Percentiles rank a stretch among this genome's conserved stretches.
Evolutionary conservation across 2,888 invertebrate species (phyloP).

Genomic region (Mythimna ferrago): DNA sequence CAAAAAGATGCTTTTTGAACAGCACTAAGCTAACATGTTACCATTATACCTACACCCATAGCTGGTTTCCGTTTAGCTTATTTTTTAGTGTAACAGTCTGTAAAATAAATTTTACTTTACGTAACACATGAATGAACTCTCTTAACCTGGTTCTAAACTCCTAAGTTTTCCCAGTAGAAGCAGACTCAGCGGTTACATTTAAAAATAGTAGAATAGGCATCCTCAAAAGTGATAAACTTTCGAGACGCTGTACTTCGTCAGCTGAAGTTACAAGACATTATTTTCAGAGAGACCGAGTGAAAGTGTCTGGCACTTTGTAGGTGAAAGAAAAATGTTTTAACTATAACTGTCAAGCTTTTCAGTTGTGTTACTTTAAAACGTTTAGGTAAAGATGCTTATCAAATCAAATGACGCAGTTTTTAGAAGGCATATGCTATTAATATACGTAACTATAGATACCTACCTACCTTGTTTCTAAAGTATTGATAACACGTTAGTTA

Average conservation of each 20-base stretch:
- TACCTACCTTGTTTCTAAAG: slow-evolving; percentile 30
- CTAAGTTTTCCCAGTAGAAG: slow-evolving; percentile 14
- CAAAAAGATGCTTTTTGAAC: not conserved
- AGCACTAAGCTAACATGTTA: not conserved
- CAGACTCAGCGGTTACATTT: slow-evolving; percentile 15
- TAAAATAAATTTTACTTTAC: not conserved
- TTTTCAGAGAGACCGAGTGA: not conserved
- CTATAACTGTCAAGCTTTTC: not conserved
- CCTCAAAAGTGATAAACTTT: slow-evolving; percentile 31
- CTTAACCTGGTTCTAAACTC: slow-evolving; percentile 5
- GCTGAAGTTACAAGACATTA: slow-evolving; percentile 6
- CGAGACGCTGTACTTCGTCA: not conserved
- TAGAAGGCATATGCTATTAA: not conserved
- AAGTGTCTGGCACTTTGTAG: not conserved
- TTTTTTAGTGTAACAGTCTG: not conserved
- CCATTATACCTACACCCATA: not conserved
- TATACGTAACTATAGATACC: slow-evolving; percentile 16
- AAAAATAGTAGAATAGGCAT: slow-evolving; percentile 24
- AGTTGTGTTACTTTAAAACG: too few relatives aligned
- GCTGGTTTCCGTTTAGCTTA: not conserved
- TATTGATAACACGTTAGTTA: slow-evolving; percentile 48
- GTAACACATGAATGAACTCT: not conserved
- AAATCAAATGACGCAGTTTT: not conserved
- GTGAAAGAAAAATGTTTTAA: not conserved
- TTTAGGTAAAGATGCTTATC: too few relatives aligned